A percentile compares a stretch with the other conserved stretches of the same genome.
Conservation (phyloP, 2,888 invertebrate genomes). For the Neoascia interrupta region DNA sequence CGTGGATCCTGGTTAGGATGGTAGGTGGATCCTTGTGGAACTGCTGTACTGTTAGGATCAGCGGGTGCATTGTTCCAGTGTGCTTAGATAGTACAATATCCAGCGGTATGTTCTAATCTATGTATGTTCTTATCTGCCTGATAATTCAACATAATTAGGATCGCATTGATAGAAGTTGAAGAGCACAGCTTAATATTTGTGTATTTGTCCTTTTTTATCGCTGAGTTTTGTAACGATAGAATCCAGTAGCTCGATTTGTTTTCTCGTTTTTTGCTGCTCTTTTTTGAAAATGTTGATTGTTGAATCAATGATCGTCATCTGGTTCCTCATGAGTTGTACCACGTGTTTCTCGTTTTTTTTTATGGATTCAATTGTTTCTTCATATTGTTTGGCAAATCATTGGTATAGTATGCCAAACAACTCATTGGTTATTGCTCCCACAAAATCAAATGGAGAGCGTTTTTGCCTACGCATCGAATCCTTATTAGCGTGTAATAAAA, state of each 20-base stretch:
- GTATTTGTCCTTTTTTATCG: not conserved
- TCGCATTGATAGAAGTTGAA: not conserved
- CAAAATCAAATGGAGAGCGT: too few species aligned
- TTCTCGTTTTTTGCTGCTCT: not conserved
- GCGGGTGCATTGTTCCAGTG: constrained; percentile 12
- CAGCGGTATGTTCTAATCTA: constrained; percentile 3
- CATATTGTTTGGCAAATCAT: too few species aligned
- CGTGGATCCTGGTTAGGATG: too few species aligned
- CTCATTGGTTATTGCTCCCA: too few species aligned
- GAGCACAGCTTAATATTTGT: not conserved
- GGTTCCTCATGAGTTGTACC: too few species aligned
- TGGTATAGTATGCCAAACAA: too few species aligned
- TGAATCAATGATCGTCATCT: not conserved
- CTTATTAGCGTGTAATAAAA: too few species aligned
- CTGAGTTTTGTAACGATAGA: not conserved
- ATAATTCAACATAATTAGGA: constrained; percentile 10
- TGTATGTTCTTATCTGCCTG: too few species aligned
- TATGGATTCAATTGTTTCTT: too few species aligned
- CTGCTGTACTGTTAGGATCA: constrained; percentile 3
- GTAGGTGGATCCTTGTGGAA: too few species aligned
- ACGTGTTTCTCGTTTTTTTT: too few species aligned
- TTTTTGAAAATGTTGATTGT: constrained; percentile 7
- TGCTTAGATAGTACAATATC: constrained; percentile 9
- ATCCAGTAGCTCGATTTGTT: not conserved
- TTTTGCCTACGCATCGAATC: too few species aligned